Conservation (phyloP, 2,888 invertebrate species). For the Chorisops tibialis region DNA sequence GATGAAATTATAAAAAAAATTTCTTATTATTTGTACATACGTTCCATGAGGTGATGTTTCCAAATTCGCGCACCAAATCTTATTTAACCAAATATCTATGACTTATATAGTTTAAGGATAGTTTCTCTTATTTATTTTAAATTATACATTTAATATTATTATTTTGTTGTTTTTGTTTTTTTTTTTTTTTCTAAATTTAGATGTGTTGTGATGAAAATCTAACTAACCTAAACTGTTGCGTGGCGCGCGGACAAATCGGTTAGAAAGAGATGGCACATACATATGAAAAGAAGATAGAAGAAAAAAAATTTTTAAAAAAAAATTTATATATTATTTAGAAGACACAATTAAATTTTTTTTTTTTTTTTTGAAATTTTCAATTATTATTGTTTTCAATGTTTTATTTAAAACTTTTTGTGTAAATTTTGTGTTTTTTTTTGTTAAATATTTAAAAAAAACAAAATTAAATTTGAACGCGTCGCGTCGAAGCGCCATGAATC, state of each 20-base stretch:
- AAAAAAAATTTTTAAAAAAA: not conserved
- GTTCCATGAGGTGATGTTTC: not conserved
- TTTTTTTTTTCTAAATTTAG: not conserved
- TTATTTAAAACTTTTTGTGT: not conserved
- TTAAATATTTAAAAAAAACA: too few relatives aligned
- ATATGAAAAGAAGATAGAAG: not conserved
- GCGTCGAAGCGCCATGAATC: too few relatives aligned
- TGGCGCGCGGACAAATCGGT: conserved; percentile 16
- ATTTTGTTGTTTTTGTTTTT: not conserved
- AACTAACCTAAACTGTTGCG: conserved; percentile 25
- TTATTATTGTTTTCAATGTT: not conserved
- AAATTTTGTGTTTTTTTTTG: too few relatives aligned
- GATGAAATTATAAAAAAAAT: not conserved
- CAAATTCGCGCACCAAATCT: not conserved
- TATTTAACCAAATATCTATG: not conserved
- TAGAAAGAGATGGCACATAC: not conserved
- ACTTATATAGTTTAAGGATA: not conserved
- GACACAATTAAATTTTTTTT: not conserved
- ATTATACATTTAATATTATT: not conserved
- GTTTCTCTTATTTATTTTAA: not conserved
- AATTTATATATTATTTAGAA: not conserved
- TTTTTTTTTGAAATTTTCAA: not conserved
- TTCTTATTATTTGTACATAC: not conserved
- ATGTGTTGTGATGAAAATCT: not conserved
- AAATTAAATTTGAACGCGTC: too few relatives aligned